Evolutionary conservation across 1,140 invertebrate species (phyloP), one percentile per base, ranked within the genome.

Genomic region (Hyles vespertilio): DNA sequence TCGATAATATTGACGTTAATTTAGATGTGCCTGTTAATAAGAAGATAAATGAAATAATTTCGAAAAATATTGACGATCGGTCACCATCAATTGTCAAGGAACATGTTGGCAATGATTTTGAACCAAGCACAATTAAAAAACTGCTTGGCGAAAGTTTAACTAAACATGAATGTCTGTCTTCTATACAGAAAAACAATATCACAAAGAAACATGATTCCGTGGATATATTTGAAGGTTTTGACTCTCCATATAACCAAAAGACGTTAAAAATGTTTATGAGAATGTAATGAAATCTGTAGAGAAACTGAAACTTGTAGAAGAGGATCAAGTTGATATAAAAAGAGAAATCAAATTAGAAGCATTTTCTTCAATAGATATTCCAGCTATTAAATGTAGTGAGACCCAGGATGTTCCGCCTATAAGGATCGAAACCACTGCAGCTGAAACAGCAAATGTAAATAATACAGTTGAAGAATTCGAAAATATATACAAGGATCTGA

Each of bases 391-490:
- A 40, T 5, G 36, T 40, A 5, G 36, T 8, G 8, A 40, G 8
- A 5, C 36, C 8, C 36, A 40, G 8, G 8, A 40, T 40, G 8
- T 5, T 40, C 36, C 8, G 8, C 36, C 36, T 5, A 8, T 1
- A 40, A 40, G 4, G 5, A 40, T 40, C 36, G 45, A 46, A 49
- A 53, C 22, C 32, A 47, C 11, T 12, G 12, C 8, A 51, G 36
- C 8, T 34, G 10, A 47, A 56, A 55, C 34, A 48, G 36, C 36
- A 40, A 40, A 40, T 40, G 44, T 47, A 51, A 63, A 86, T 44
- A 79, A 86, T 51, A 85, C 81, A 5, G 61, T 77, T 12, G 78
- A 86, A 56, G 77, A 75, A 51, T 86, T 86, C 36, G 85, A 88
- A 56, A 79, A 79, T 34, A 77, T 86, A 32, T 86, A 76, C 50